phyloP scores from a whole-genome alignment of 2,113 vertebrate genomes.

The Mus musculus region GRCm39 chr16:61792501-61793000 shows the following conservation, averaged over 20 bases:
- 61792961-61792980: too few relatives aligned
- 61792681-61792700: background rate
- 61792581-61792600: background rate
- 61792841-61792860: background rate
- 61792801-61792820: accelerated
- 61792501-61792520: background rate
- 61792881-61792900: background rate
- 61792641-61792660: background rate
- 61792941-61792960: too few relatives aligned
- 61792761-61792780: background rate
- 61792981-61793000: too few relatives aligned
- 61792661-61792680: background rate
- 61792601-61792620: background rate
- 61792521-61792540: background rate
- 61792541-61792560: background rate
- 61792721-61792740: background rate
- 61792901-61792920: too few relatives aligned
- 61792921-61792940: too few relatives aligned
- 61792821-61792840: background rate
- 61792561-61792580: background rate
- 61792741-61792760: background rate
- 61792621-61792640: background rate
- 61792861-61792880: background rate
- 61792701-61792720: background rate
- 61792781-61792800: background rate